Evolutionary conservation across 2,113 vertebrate species (phyloP), one percentile per base, ranked within the genome.

Genomic region (Phycodurus eques): DNA sequence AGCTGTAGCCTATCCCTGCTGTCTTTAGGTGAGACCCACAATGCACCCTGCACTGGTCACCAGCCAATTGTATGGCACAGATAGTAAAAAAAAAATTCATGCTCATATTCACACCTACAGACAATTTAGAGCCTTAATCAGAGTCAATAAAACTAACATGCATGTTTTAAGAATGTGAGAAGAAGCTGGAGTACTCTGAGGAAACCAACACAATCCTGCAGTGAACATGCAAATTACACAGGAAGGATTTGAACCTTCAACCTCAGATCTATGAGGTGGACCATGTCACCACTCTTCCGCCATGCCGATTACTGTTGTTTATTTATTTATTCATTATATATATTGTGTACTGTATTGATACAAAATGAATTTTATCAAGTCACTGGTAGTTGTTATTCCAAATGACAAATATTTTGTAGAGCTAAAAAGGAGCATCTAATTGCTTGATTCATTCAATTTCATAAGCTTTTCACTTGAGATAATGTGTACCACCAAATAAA

Each of bases 341-440:
- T 27, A 27, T 27, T 27, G 27, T 27, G 27, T 27, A 27, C 27
- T 27, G 27, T 27, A 27, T 27, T n/a, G n/a, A n/a, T n/a, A n/a
- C n/a, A n/a, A n/a, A n/a, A n/a, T 42, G 59, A 31, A 35, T n/a
- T 22, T 44, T 44, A 20, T 65, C 4, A 65, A 44, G 19, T 22
- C 19, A 59, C 20, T 20, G 17, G 8, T 19, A 62, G 64, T 54
- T 17, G 57, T 72, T 44, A 70, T 74, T 78, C 72, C 22, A 62
- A 75, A 79, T 56, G 5, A 77, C 64, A 14, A 60, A 67, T 69
- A 42, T 51, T 73, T 69, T 68, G n/a, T 65, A n/a, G 56, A 76
- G 73, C 54, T 76, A 59, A 71, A 53, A 59, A 75, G 43, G n/a
- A 77, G 63, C 14, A 14, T 51, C 12, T 75, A 51, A 73, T 74